phyloP scores from a whole-genome alignment of 2,888 invertebrate species.

The Spodoptera exigua region DNA sequence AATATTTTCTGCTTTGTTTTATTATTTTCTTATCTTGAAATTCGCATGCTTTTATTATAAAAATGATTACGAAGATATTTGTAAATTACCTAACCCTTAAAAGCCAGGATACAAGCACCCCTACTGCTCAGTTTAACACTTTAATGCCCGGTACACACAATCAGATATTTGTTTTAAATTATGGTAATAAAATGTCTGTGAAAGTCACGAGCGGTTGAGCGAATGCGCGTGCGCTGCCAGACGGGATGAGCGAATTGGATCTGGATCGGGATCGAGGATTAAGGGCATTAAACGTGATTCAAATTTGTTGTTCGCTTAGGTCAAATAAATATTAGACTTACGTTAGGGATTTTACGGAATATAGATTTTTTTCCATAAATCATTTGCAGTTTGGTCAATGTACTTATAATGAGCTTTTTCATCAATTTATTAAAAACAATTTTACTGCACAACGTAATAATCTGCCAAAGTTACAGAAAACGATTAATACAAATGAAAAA shows the following conservation, averaged over 20 bases:
- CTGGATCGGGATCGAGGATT: conserved; percentile 70
- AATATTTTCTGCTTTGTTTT: too few species aligned
- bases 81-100: neutral
- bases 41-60: too few species aligned
- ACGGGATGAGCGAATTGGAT: conserved; percentile 79
- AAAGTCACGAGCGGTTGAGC: conserved; percentile 86
- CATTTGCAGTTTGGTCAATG: too few species aligned
- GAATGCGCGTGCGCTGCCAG: conserved; percentile 76
- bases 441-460: too few species aligned
- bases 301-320: conserved; percentile 57
- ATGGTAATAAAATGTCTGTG: conserved; percentile 90
- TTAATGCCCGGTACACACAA: conserved; percentile 89
- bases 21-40: too few species aligned
- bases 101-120: conserved; percentile 71
- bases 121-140: conserved; percentile 85
- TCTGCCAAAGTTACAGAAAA: too few species aligned
- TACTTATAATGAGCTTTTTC: too few species aligned
- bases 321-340: conserved; percentile 54
- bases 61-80: neutral
- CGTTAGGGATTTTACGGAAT: too few species aligned
- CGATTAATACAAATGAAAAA: too few species aligned
- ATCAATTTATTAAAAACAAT: too few species aligned
- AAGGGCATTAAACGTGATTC: conserved; percentile 61
- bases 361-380: too few species aligned
- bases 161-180: conserved; percentile 90